Evolutionary conservation across 2,113 vertebrate genomes (phyloP).

Genomic region (Hemibagrus wyckioides): DNA sequence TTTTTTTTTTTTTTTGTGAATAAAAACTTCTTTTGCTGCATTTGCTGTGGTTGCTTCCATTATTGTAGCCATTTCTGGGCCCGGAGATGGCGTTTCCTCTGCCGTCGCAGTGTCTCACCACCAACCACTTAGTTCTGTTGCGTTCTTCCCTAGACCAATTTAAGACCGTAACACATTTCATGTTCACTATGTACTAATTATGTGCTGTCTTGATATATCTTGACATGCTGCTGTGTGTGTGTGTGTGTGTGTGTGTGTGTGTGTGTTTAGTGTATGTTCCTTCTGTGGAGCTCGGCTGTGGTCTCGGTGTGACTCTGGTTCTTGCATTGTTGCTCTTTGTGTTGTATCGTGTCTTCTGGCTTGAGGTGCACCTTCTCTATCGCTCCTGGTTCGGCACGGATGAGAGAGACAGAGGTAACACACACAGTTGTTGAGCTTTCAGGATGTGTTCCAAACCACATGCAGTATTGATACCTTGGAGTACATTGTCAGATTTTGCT

Average conservation of each 20-base stretch:
- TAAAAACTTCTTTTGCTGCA: too few relatives aligned
- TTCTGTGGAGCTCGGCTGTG: slow-evolving; percentile 84
- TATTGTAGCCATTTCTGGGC: too few relatives aligned
- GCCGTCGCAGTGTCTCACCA: too few relatives aligned
- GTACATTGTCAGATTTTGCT: not conserved
- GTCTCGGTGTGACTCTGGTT: slow-evolving; percentile 81
- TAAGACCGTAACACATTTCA: too few relatives aligned
- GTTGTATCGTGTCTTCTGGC: slow-evolving; percentile 89
- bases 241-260: slow-evolving; percentile 41
- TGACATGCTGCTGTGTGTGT: not conserved
- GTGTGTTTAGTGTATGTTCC: slow-evolving; percentile 73
- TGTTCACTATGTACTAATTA: not conserved
- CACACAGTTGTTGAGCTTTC: not conserved
- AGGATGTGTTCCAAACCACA: not conserved
- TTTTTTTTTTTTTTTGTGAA: too few relatives aligned
- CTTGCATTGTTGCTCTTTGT: slow-evolving; percentile 83
- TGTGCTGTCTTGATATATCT: not conserved
- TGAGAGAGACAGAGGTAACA: slow-evolving; percentile 85
- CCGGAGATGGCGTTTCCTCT: too few relatives aligned
- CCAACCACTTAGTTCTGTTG: too few relatives aligned
- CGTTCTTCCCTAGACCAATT: too few relatives aligned
- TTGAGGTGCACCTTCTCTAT: slow-evolving; percentile 94
- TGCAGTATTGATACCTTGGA: not conserved
- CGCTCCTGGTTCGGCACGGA: slow-evolving; percentile 92
- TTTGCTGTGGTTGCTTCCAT: too few relatives aligned